Conservation (phyloP, 2,797 vertebrate species). For the Arctocebus calabarensis region DNA sequence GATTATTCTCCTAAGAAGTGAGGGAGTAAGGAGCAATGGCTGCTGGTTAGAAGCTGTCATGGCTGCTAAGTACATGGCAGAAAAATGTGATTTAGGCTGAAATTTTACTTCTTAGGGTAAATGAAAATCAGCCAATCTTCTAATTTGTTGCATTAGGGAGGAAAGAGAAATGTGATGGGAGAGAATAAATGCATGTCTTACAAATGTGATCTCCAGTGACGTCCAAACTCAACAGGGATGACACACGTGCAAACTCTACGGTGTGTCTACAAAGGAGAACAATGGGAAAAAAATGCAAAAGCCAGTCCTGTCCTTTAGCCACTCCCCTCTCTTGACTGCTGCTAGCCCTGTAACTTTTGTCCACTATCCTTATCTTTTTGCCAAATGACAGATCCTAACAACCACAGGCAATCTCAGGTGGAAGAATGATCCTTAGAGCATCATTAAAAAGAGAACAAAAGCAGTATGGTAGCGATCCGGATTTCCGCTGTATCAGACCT, state of each 20-base stretch:
- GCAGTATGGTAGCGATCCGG: background rate
- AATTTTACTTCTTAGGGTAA: slow-evolving; percentile 74
- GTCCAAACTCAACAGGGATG: background rate
- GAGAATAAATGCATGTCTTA: slow-evolving; percentile 33
- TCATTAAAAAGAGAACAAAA: background rate
- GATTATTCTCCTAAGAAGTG: slow-evolving; percentile 56
- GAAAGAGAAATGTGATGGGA: background rate
- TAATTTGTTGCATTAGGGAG: slow-evolving; percentile 49
- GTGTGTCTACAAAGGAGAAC: background rate
- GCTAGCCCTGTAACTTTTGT: background rate
- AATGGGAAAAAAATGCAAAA: background rate
- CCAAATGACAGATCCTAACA: background rate
- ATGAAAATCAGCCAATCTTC: slow-evolving; percentile 71
- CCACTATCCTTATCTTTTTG: background rate
- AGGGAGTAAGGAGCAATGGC: slow-evolving; percentile 34
- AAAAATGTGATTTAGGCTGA: slow-evolving; percentile 66
- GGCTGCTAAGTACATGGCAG: slow-evolving; percentile 43
- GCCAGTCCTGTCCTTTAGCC: background rate
- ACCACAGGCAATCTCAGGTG: background rate
- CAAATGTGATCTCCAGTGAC: background rate
- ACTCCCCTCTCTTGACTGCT: background rate
- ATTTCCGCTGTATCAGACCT: background rate
- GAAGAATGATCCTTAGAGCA: background rate
- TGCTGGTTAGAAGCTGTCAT: slow-evolving; percentile 66
- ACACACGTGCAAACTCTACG: background rate